Evolutionary conservation across 2,797 vertebrate species (phyloP).

Genomic region (Glyptemys insculpta): DNA sequence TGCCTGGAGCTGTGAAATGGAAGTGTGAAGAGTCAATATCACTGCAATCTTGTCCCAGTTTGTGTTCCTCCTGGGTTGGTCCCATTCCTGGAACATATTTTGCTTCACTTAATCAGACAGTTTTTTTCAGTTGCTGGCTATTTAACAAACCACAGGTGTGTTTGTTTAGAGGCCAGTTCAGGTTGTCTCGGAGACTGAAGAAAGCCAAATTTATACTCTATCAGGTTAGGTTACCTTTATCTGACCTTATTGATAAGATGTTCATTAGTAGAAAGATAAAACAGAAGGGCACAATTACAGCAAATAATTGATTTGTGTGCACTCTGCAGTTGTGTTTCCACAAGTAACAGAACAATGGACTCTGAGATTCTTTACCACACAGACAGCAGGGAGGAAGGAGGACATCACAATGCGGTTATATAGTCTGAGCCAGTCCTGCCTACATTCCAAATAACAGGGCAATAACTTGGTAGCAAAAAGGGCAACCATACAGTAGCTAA

Average conservation of each 20-base stretch:
- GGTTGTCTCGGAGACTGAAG: background rate
- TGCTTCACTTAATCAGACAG: background rate
- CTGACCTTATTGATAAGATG: background rate
- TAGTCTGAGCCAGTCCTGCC: background rate
- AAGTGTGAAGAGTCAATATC: background rate
- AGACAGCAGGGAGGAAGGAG: background rate
- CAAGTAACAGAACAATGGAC: rapidly evolving
- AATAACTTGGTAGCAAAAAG: background rate
- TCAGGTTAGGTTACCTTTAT: background rate
- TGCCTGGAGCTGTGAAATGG: background rate
- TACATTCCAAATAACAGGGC: background rate
- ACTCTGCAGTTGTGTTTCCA: rapidly evolving
- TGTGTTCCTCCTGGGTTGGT: background rate
- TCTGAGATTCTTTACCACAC: background rate
- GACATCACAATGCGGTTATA: rapidly evolving
- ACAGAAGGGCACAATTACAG: background rate
- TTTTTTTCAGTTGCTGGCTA: background rate
- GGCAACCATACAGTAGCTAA: background rate
- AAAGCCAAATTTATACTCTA: background rate
- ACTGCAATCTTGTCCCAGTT: background rate
- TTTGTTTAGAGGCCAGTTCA: background rate
- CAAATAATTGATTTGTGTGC: background rate
- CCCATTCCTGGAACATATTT: background rate
- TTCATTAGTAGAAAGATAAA: background rate
- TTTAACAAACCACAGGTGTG: background rate